phyloP scores from a whole-genome alignment of 2,797 vertebrate genomes.

The Enteromius anoplus region DNA sequence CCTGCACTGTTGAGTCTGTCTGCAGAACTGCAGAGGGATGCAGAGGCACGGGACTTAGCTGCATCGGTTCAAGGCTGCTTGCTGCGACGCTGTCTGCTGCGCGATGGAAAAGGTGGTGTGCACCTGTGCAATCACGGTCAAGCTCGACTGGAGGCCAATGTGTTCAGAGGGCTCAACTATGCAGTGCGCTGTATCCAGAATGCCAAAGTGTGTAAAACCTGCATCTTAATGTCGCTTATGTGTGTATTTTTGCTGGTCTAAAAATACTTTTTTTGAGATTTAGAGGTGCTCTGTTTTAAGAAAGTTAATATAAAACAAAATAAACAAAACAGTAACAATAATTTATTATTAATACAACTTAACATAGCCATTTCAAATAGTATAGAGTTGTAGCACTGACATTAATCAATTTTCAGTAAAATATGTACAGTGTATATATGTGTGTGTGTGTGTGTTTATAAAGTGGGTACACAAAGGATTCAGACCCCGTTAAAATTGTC shows the following conservation, averaged over 20 bases:
- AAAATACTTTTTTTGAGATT: not conserved
- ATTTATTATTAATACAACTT: not conserved
- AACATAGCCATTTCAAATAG: not conserved
- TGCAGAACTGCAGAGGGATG: slow-evolving; percentile 87
- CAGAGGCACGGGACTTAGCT: slow-evolving; percentile 81
- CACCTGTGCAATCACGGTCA: slow-evolving; percentile 85
- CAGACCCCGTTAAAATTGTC: too few relatives aligned
- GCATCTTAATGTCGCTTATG: not conserved
- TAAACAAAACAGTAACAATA: not conserved
- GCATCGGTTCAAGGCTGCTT: slow-evolving; percentile 83
- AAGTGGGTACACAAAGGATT: too few relatives aligned
- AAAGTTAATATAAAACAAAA: not conserved
- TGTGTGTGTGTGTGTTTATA: too few relatives aligned
- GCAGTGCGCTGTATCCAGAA: slow-evolving; percentile 87
- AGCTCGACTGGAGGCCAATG: slow-evolving; percentile 84
- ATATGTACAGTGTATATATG: too few relatives aligned
- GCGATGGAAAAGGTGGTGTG: slow-evolving; percentile 85
- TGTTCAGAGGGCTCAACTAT: slow-evolving; percentile 85
- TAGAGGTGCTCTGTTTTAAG: not conserved
- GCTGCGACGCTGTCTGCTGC: slow-evolving; percentile 85
- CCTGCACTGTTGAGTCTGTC: slow-evolving; percentile 79
- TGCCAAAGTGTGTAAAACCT: slow-evolving; percentile 78
- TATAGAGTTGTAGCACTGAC: not conserved
- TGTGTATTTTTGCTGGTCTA: not conserved
- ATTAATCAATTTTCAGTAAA: not conserved